Evolutionary conservation across 2,797 vertebrate species (phyloP), one percentile per base, ranked within the genome.

Genomic region (Pyrrhura leucotis): DNA sequence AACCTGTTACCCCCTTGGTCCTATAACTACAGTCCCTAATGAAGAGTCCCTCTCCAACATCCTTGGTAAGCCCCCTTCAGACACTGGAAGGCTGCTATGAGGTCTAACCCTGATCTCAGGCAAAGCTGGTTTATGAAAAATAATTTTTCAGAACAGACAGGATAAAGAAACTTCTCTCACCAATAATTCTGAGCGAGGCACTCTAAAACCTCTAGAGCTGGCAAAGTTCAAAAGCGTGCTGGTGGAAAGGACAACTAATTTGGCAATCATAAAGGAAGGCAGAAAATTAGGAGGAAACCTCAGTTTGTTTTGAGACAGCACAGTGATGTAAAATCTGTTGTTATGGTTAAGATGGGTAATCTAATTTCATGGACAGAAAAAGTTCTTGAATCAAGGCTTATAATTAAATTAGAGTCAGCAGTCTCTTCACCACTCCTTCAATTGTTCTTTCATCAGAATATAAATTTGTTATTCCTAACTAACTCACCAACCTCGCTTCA

Each of bases 361-460:
- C 31, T 58, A 21, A 89, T 91, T 85, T 83, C 61, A 80, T 1
- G 42, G 72, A 74, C 44, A 83, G 72, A 5, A 59, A 20, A 71
- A 58, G 13, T 23, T 85, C 62, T 85, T 72, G 48, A 85, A 77
- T 37, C 50, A 25, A 91, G 14, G 72, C 5, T 77, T 68, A 76
- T 22, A 75, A 87, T 85, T 86, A 79, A 88, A 62, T 84, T 81
- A 75, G 23, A 77, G 47, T 78, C 79, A 83, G 37, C 17, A 85
- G 44, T 45, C 44, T 85, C 73, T 84, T 92, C 58, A 76, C 47
- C 47, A 71, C 48, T 61, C 65, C 44, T 85, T 75, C 73, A 88
- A 37, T 29, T 81, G 12, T 68, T 93, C 76, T 97, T 88, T 91
- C 71, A 95, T 94, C 69, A 86, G 62, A 94, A 88, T 58, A 80